These are phyloP conservation scores for Eupithecia vulgata DNA, from an alignment of 2,888 invertebrate genomes.

Conservation along the genomic window DNA sequence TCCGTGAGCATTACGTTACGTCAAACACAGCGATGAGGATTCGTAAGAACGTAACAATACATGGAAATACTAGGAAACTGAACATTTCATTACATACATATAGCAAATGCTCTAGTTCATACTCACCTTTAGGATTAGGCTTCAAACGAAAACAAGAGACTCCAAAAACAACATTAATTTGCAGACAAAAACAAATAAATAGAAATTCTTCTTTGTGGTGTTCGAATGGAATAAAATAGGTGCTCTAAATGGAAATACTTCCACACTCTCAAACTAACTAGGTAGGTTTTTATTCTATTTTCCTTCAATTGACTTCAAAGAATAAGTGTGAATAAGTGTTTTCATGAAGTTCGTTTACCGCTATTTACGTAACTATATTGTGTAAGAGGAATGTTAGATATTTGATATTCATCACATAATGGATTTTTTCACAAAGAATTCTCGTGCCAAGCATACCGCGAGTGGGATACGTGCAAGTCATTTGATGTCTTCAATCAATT, in stretches of 20 bases:
- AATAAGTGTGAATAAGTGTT: not conserved
- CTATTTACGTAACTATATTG: not conserved
- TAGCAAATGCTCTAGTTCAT: too few relatives aligned
- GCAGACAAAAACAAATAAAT: too few relatives aligned
- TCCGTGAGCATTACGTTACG: too few relatives aligned
- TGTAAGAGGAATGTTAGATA: slow-evolving; percentile 14
- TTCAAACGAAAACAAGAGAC: not conserved
- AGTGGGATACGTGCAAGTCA: slow-evolving; percentile 5
- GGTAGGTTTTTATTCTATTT: too few relatives aligned
- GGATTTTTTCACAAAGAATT: slow-evolving; percentile 13
- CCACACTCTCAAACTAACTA: not conserved
- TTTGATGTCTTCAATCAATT: slow-evolving; percentile 7
- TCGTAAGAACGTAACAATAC: too few relatives aligned
- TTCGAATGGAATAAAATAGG: too few relatives aligned
- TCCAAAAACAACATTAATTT: not conserved
- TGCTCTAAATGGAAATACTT: too few relatives aligned
- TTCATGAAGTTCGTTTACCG: not conserved
- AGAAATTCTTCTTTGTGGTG: too few relatives aligned
- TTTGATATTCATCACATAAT: slow-evolving; percentile 19
- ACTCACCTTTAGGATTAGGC: too few relatives aligned
- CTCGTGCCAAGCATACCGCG: slow-evolving; percentile 8
- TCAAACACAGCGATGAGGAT: too few relatives aligned
- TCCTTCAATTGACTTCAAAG: not conserved
- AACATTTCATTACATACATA: too few relatives aligned
- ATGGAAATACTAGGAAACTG: too few relatives aligned